Percentiles rank a stretch among this genome's conserved stretches.
Evolutionary conservation across 2,888 invertebrate species (phyloP).

Genomic region (Plebejus argus): DNA sequence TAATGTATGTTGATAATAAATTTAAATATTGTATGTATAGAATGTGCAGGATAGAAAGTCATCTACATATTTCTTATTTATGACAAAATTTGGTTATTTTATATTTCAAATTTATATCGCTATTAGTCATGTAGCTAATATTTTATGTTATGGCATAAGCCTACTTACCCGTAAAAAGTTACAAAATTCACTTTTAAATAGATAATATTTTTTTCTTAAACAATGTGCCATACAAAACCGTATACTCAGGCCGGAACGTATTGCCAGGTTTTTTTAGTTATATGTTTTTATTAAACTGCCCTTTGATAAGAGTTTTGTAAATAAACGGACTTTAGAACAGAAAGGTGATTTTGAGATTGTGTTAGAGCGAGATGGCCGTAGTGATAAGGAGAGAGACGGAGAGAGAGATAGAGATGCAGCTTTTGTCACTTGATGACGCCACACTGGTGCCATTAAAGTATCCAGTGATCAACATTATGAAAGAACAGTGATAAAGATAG

Average conservation of each 20-base stretch:
- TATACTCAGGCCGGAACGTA: not conserved
- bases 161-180: not conserved
- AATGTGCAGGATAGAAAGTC: not conserved
- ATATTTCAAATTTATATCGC: not conserved
- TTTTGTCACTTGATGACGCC: not conserved
- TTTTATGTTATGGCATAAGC: not conserved
- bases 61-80: not conserved
- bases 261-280: constrained; percentile 6
- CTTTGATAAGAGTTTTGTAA: not conserved
- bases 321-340: not conserved
- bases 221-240: constrained; percentile 4
- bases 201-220: no score
- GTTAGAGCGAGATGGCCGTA: not conserved
- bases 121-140: not conserved
- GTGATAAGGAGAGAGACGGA: not conserved
- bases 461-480: not conserved
- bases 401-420: not conserved
- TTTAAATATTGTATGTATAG: not conserved
- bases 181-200: no score
- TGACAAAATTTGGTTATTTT: not conserved
- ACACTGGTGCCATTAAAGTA: not conserved
- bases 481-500: not conserved
- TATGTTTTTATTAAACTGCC: not conserved
- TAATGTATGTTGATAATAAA: not conserved
- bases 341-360: not conserved